A percentile compares a stretch with the other conserved stretches of the same genome.
Evolutionary conservation across 2,888 invertebrate genomes (phyloP).

Genomic region (Philonicus albiceps): DNA sequence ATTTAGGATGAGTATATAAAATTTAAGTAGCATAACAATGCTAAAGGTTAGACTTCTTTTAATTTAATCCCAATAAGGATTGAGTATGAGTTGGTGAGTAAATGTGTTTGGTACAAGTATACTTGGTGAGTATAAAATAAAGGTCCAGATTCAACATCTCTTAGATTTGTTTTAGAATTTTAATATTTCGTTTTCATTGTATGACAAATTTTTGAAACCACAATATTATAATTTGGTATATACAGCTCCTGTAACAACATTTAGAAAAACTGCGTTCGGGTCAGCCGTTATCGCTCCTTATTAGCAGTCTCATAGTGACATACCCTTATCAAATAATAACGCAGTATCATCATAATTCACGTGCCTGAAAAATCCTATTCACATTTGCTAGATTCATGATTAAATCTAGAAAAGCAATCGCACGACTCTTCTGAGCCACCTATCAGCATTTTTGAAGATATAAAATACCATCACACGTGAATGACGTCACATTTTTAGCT

Average conservation of each 20-base stretch:
- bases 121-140: too few species aligned
- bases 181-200: not conserved
- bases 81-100: not conserved
- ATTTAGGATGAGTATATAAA: not conserved
- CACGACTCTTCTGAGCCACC: not conserved
- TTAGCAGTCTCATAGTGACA: not conserved
- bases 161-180: not conserved
- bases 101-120: too few species aligned
- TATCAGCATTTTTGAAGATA: not conserved
- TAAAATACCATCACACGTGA: not conserved
- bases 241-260: not conserved
- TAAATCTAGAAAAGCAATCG: not conserved
- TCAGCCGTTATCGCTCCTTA: not conserved
- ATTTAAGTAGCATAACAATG: not conserved
- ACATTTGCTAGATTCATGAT: not conserved
- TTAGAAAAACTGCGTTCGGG: not conserved
- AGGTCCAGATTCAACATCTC: not conserved
- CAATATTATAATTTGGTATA: not conserved
- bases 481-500: not conserved
- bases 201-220: not conserved
- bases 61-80: not conserved
- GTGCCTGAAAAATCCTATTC: not conserved
- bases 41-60: not conserved
- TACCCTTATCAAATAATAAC: not conserved
- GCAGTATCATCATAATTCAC: not conserved